Percentiles rank a stretch among this genome's conserved stretches.
phyloP scores from a whole-genome alignment of 2,888 invertebrate genomes.

The Brachycybe producta region DNA sequence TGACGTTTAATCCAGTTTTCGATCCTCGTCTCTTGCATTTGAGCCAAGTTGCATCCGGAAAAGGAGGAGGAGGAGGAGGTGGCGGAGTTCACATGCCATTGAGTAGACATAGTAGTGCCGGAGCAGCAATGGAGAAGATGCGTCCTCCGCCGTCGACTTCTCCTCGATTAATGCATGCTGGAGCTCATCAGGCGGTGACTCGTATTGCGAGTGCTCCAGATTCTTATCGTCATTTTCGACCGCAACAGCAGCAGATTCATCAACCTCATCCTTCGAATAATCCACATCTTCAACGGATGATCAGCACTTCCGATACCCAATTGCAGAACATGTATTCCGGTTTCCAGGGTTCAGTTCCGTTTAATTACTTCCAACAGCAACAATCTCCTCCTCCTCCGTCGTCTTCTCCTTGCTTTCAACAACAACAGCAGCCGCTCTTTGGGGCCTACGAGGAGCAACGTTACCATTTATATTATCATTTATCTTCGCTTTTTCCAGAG shows the following conservation, averaged over 20 bases:
- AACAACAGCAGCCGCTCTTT: slow-evolving; percentile 20
- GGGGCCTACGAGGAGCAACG: slow-evolving; percentile 46
- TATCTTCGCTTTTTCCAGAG: slow-evolving; percentile 83
- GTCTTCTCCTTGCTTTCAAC: not conserved
- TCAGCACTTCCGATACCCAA: slow-evolving; percentile 30
- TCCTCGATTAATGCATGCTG: not conserved
- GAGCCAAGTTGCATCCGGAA: slow-evolving; percentile 23
- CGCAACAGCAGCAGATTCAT: slow-evolving; percentile 38
- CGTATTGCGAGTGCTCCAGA: slow-evolving; percentile 62
- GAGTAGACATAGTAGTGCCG: slow-evolving; percentile 26
- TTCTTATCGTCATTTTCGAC: slow-evolving; percentile 39
- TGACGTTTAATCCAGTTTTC: slow-evolving; percentile 65
- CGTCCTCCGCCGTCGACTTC: not conserved
- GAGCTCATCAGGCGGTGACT: slow-evolving; percentile 46
- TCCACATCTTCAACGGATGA: not conserved
- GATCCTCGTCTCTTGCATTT: slow-evolving; percentile 52
- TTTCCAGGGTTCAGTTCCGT: slow-evolving; percentile 16
- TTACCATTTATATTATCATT: slow-evolving; percentile 66
- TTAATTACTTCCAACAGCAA: too few species aligned
- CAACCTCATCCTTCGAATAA: slow-evolving; percentile 41
- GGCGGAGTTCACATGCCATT: slow-evolving; percentile 15
- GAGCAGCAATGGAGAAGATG: not conserved
- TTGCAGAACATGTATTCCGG: not conserved
- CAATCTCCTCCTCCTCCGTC: slow-evolving; percentile 16
- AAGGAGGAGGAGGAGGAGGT: slow-evolving; percentile 20